phyloP scores from a whole-genome alignment of 2,113 vertebrate genomes.

The Thunnus maccoyii region DNA sequence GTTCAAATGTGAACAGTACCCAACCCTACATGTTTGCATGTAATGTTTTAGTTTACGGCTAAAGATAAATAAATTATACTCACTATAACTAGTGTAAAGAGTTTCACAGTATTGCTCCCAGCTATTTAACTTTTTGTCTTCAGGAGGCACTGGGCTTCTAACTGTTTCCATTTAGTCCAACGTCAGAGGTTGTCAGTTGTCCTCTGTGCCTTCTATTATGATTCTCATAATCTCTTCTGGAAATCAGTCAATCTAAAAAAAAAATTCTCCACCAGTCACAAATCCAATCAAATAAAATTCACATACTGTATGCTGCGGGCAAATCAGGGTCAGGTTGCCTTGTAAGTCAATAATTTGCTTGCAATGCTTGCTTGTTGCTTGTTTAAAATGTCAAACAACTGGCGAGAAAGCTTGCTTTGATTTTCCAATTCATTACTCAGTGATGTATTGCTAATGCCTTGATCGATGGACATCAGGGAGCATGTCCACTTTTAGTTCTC shows the following conservation, averaged over 20 bases:
- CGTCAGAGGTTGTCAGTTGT: neutral
- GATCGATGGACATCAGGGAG: conserved; percentile 34
- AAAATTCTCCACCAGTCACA: neutral
- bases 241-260: conserved; percentile 6
- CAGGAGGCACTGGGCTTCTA: neutral
- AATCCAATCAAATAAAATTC: conserved; percentile 10
- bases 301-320: neutral
- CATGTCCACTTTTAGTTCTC: neutral
- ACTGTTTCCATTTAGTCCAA: too few relatives aligned
- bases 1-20: too few relatives aligned
- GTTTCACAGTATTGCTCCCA: neutral
- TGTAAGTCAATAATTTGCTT: conserved; percentile 42
- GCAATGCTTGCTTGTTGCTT: conserved; percentile 25
- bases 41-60: too few relatives aligned
- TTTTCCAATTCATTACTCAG: conserved; percentile 57
- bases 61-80: too few relatives aligned
- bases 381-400: conserved; percentile 60
- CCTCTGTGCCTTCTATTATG: neutral
- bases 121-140: neutral
- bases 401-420: conserved; percentile 39
- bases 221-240: conserved; percentile 1
- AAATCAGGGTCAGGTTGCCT: neutral
- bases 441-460: conserved; percentile 40
- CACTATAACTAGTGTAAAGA: too few relatives aligned
- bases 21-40: too few relatives aligned